Conservation (phyloP, 2,888 invertebrate genomes). For the Caenorhabditis imperialis region DNA sequence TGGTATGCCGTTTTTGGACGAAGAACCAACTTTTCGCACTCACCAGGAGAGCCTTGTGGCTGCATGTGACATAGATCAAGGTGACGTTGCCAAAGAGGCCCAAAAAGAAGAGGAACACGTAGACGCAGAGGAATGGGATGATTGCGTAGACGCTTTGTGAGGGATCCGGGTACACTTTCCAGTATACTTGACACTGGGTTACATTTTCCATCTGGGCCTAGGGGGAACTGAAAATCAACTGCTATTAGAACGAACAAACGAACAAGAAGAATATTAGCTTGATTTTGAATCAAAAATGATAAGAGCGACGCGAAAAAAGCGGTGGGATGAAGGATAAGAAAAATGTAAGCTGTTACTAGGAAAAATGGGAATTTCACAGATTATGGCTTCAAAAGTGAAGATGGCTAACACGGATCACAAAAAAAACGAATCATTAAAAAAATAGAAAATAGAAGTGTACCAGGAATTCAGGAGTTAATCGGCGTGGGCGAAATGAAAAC, state of each 20-base stretch:
- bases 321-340: background rate
- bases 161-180: constrained; percentile 64
- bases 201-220: constrained; percentile 44
- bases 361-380: constrained; percentile 1
- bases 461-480: constrained; percentile 7
- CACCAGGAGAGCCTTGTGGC: constrained; percentile 68
- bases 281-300: too few relatives aligned
- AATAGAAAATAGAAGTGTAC: constrained; percentile 13
- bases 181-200: constrained; percentile 48
- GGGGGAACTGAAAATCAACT: constrained; percentile 17
- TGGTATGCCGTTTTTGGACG: too few relatives aligned
- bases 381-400: constrained; percentile 25
- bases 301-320: too few relatives aligned
- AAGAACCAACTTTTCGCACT: too few relatives aligned
- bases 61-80: constrained; percentile 70
- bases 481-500: constrained; percentile 31
- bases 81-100: constrained; percentile 75
- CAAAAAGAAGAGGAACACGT: constrained; percentile 72
- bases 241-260: too few relatives aligned
- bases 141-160: constrained; percentile 63
- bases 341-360: constrained; percentile 5
- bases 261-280: too few relatives aligned
- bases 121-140: constrained; percentile 66
- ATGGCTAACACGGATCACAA: too few relatives aligned
- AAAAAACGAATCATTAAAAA: constrained; percentile 1